Percentiles rank a stretch among this genome's conserved stretches.
phyloP scores from a whole-genome alignment of 2,113 vertebrate species.

The Ranitomeya imitator region DNA sequence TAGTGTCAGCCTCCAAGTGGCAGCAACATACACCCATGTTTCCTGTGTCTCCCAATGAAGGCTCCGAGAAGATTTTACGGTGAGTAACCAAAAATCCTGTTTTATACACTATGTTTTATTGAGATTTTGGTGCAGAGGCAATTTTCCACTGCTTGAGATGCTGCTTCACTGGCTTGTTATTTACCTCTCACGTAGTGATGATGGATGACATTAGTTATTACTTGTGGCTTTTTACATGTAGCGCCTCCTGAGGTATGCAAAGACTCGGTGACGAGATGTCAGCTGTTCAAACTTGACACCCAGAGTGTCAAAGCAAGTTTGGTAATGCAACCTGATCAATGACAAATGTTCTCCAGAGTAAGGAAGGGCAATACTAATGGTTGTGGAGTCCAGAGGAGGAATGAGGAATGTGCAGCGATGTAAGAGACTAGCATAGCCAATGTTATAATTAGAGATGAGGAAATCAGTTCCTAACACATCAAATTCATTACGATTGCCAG shows the following conservation, averaged over 20 bases:
- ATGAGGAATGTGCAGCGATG: not conserved
- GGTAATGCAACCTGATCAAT: not conserved
- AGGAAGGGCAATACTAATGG: not conserved
- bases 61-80: too few species aligned
- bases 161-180: not conserved
- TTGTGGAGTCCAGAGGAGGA: not conserved
- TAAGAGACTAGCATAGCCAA: not conserved
- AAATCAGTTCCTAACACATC: too few species aligned
- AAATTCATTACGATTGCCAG: too few species aligned
- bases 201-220: not conserved
- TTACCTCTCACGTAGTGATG: not conserved
- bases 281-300: conserved; percentile 2
- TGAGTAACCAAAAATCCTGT: too few species aligned
- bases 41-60: too few species aligned
- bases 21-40: too few species aligned
- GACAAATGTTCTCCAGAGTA: not conserved
- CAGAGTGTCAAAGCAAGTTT: not conserved
- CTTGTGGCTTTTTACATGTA: not conserved
- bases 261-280: not conserved
- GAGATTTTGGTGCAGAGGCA: not conserved
- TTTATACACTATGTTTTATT: not conserved
- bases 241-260: not conserved
- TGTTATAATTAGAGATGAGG: not conserved
- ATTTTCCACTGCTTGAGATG: not conserved
- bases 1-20: too few species aligned